These are phyloP conservation scores for Platyscapa corneri DNA, from an alignment of 1,140 invertebrate genomes.

Conservation along the genomic window DNA sequence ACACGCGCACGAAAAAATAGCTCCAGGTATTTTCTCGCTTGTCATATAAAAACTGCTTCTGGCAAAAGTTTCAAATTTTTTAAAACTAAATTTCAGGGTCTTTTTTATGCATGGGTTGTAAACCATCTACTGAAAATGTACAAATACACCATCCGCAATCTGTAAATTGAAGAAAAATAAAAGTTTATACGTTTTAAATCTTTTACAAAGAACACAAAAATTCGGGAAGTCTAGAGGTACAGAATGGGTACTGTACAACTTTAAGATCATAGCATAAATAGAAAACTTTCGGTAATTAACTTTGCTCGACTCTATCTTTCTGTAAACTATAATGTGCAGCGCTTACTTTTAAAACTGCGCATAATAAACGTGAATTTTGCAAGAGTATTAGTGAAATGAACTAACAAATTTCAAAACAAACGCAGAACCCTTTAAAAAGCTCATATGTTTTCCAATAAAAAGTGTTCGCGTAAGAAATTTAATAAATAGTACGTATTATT, in stretches of 20 bases:
- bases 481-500: too few relatives aligned
- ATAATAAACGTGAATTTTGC: background rate
- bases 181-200: constrained; percentile 8
- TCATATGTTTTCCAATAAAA: background rate
- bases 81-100: constrained; percentile 11
- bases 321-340: background rate
- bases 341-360: background rate
- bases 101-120: background rate
- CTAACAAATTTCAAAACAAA: background rate
- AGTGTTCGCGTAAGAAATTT: too few relatives aligned
- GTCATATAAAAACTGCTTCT: background rate
- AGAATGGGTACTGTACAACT: background rate
- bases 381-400: background rate
- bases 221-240: background rate
- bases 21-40: background rate
- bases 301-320: background rate
- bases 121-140: background rate
- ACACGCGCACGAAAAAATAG: background rate
- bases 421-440: background rate
- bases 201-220: background rate
- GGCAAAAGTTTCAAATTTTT: background rate
- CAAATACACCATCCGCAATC: background rate
- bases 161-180: background rate
- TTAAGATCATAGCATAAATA: constrained; percentile 1
- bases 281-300: background rate